Percentiles rank a stretch among this genome's conserved stretches.
phyloP scores from a whole-genome alignment of 2,888 invertebrate genomes.

The Aspidiotus destructor region DNA sequence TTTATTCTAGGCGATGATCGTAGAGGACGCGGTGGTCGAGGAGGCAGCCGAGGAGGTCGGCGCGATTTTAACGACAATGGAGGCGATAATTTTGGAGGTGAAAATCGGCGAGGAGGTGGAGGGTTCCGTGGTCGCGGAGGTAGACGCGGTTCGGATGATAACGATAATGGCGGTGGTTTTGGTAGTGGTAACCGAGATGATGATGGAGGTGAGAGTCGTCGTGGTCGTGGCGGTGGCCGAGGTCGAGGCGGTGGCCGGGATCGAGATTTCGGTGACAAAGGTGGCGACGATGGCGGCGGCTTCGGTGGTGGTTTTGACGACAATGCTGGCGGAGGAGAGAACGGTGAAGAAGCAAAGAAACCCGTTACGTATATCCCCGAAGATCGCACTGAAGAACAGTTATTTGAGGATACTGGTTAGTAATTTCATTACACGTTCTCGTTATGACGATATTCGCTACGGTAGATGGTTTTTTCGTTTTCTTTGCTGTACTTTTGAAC shows the following conservation, averaged over 20 bases:
- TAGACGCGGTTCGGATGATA: conserved; percentile 34
- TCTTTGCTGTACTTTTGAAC: no score
- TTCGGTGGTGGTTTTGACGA: neutral
- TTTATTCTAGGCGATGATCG: no score
- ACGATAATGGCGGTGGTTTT: conserved; percentile 34
- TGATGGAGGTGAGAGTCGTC: no score
- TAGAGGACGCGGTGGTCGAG: conserved; percentile 3
- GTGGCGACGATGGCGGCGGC: conserved; percentile 35
- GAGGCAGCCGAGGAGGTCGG: conserved; percentile 38
- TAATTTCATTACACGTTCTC: no score
- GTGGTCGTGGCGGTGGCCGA: no score
- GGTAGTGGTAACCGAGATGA: no score
- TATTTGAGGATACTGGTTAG: conserved; percentile 9
- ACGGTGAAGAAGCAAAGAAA: conserved; percentile 1
- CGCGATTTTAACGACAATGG: conserved; percentile 16
- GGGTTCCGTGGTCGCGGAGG: conserved; percentile 39
- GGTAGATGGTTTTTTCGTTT: no score
- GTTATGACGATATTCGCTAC: no score
- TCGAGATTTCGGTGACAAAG: no score
- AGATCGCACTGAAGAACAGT: conserved; percentile 58
- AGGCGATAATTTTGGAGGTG: conserved; percentile 32
- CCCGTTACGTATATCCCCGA: conserved; percentile 59
- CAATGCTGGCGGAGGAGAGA: conserved; percentile 1
- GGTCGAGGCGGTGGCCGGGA: no score
- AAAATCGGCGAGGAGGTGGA: conserved; percentile 39